Evolutionary conservation across 2,797 vertebrate genomes (phyloP), one percentile per base, ranked within the genome.

Genomic region (Threskiornis aethiopicus): DNA sequence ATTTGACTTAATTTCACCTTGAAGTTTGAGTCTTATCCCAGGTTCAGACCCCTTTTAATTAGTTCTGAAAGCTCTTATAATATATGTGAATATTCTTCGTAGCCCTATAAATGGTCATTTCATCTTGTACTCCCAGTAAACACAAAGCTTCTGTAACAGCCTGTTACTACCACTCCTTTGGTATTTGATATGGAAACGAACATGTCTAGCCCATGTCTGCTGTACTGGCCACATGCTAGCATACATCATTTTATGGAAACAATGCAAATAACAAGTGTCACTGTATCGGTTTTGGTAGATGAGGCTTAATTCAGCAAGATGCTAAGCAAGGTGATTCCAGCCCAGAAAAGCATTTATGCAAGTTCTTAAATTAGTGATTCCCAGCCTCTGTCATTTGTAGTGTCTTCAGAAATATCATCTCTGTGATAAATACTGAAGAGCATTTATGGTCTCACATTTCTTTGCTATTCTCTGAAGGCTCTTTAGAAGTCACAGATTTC

Each of bases 71-170:
- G 37, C 11, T 14, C 5, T 57, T 42, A 37, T 17, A 15, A 26
- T 35, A 5, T 33, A 84, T 39, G 8, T 21, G 16, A 77, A 80
- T 47, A 59, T 49, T 80, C 9, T 84, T 94, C 44, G 20, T 52
- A 66, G 16, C 10, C 4, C 28, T 49, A 37, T 37, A 84, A 93
- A 57, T 6, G 2, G 12, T 39, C 7, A 29, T 62, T 89, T 70
- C 0, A 0, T 71, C 31, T 52, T 57, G 11, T 41, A 67, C 13
- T 73, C 3, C 25, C 20, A n/a, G 55, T 21, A 72, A 77, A 69
- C 13, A 18, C 2, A 58, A 81, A 66, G 11, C 2, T 59, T 58
- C 16, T 62, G 7, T 47, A 76, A 33, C 7, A 52, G 13, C 4
- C 15, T 42, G 5, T 31, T 79, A 39, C 35, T 77, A 52, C 12